Conservation (phyloP, 2,888 invertebrate genomes). For the Folsomia candida region DNA sequence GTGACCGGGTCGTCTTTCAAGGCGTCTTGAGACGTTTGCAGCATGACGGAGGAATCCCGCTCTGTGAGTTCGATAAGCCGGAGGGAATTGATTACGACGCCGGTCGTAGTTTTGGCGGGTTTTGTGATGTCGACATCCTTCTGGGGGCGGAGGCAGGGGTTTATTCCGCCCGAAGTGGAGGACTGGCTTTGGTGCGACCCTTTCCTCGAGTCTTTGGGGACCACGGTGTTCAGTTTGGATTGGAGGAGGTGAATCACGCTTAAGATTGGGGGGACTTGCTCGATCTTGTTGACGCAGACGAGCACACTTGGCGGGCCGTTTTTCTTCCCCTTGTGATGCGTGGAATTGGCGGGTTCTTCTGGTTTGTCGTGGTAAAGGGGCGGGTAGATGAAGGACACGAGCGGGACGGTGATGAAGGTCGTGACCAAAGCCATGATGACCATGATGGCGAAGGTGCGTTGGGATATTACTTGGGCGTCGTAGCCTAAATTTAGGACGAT, state of each 20-base stretch:
- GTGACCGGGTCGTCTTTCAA: conserved; percentile 36
- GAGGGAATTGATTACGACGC: conserved; percentile 23
- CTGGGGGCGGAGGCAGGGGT: not conserved
- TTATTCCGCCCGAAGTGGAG: not conserved
- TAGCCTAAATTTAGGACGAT: conserved; percentile 44
- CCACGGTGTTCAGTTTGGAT: conserved; percentile 13
- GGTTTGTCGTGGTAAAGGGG: conserved; percentile 24
- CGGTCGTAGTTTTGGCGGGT: not conserved
- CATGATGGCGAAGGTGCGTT: conserved; percentile 41
- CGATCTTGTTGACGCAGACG: conserved; percentile 32
- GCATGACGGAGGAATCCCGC: conserved; percentile 36
- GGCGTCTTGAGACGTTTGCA: conserved; percentile 28
- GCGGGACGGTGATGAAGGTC: conserved; percentile 38
- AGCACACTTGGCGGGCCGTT: conserved; percentile 17
- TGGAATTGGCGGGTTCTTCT: too few species aligned
- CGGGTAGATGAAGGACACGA: conserved; percentile 33
- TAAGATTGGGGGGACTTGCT: conserved; percentile 37
- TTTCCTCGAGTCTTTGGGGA: not conserved
- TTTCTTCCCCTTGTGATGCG: not conserved
- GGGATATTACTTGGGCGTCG: conserved; percentile 25
- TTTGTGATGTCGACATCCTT: not conserved
- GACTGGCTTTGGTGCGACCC: not conserved
- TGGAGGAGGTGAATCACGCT: conserved; percentile 32
- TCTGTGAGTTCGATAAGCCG: conserved; percentile 38
- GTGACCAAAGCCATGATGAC: conserved; percentile 44